Evolutionary conservation across 2,113 vertebrate genomes (phyloP), one percentile per base, ranked within the genome.

Genomic region (Hiodon tergisus): DNA sequence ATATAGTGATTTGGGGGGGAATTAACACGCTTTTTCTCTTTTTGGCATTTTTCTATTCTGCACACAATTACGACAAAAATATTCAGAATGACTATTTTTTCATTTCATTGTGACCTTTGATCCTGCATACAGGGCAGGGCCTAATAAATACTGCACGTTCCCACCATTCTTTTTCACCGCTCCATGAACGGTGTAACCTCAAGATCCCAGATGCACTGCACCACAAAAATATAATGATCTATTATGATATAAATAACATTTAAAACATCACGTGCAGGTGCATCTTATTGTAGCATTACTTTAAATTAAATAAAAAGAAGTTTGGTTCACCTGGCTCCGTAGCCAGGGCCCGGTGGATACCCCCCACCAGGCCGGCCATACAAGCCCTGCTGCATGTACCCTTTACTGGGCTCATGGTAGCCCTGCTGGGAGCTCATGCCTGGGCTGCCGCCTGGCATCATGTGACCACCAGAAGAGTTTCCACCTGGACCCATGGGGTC

Each of bases 401-500:
- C 89, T 83, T 98, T 98, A 48, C 85, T 83, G 0, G 93, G 81
- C 0, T 98, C 96, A 0, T 89, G 77, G 0, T 97, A 98, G 0
- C 93, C 87, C 55, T 93, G 95, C 0, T 95, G 92, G 0, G 93
- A 91, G 71, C 86, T 94, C 92, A 97, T 90, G 14, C 94, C 91
- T 0, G 94, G 91, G 84, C 92, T 77, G 0, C 90, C 89, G 11
- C 93, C 87, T 0, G 94, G 92, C 92, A 98, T 88, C 90, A 97
- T 90, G 3, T 95, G 93, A 79, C 92, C 85, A 46, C 92, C 92
- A 47, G 90, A 83, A 74, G 94, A 92, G 87, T 90, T 95, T 70
- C 95, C 94, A 5, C 94, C 93, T 0, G 95, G 95, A 84, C 94
- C 95, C 95, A 97, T 97, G 80, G 94, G 88, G 80, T 88, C 92